These are phyloP conservation scores for Microtus agrestis DNA, from an alignment of 2,797 vertebrate genomes.

Conservation along the genomic window DNA sequence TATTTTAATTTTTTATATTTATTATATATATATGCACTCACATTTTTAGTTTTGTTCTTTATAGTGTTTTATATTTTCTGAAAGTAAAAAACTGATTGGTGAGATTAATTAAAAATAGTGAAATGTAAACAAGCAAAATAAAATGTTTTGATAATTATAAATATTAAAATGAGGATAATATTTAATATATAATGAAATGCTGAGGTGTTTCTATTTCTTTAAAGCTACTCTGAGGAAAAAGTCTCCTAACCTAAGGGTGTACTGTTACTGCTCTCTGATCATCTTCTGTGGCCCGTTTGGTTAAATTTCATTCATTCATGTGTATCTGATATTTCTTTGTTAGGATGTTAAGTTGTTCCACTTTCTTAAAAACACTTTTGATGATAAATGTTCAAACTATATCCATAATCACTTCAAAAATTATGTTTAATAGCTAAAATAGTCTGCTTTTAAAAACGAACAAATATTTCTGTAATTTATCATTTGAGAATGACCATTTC, in stretches of 20 bases:
- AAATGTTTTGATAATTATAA: slow-evolving; percentile 53
- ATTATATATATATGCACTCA: neutral
- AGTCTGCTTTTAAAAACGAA: slow-evolving; percentile 48
- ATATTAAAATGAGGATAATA: slow-evolving; percentile 14
- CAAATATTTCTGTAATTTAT: slow-evolving; percentile 64
- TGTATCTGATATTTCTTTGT: slow-evolving; percentile 52
- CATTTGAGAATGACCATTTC: slow-evolving; percentile 54
- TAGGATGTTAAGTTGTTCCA: neutral
- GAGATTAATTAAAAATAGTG: slow-evolving; percentile 45
- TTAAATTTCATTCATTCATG: neutral
- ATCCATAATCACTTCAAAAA: slow-evolving; percentile 53
- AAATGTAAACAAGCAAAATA: slow-evolving; percentile 57
- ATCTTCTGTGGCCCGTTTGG: slow-evolving; percentile 37
- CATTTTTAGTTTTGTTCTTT: slow-evolving; percentile 37
- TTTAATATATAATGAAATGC: slow-evolving; percentile 45
- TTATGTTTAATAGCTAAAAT: neutral
- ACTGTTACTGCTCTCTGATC: neutral
- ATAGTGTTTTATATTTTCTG: slow-evolving; percentile 65
- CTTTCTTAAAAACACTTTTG: slow-evolving; percentile 49
- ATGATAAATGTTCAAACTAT: slow-evolving; percentile 64
- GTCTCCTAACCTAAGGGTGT: slow-evolving; percentile 34
- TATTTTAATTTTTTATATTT: slow-evolving; percentile 36
- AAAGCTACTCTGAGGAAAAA: slow-evolving; percentile 33
- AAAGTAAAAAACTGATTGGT: slow-evolving; percentile 35
- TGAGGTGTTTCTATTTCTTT: slow-evolving; percentile 58